Base-by-base conservation (phyloP, 2,797 vertebrate species). In the Neostethus bicornis region DNA sequence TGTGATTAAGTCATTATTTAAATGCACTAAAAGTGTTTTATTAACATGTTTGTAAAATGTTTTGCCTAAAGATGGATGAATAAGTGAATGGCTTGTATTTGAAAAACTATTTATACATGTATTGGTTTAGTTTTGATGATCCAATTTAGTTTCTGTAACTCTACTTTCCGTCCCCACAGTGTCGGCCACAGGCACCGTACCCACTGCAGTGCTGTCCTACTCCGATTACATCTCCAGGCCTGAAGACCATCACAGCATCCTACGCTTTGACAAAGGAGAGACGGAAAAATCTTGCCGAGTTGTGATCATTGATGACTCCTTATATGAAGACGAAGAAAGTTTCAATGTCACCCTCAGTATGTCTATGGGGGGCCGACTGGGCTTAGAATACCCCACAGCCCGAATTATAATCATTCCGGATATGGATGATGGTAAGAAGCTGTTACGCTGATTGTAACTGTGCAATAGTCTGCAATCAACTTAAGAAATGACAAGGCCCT, bases 201-300 rank as follows among this genome's bases (percentile, higher is more conserved):
- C 95, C 43, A 93, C 91, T 24, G 93, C 89, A 0, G 96, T 98
- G 11, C 90, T 98, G 49, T 98, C 96, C 47, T 98, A 95, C 79
- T 98, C 96, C 0, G 96, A 98, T 87, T 98, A 96, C 89, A 98
- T 98, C 83, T 96, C 96, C 38, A 87, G 95, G 61, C 90, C 94
- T 0, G 96, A 98, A 81, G 95, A 97, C 65, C 96, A 96, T 85
- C 92, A 81, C 88, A 96, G 96, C 16, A 3, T 96, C 29, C 61
- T 98, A 28, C 94, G 92, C 51, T 98, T 98, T 37, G 95, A 96
- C 86, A 94, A 90, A 75, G 95, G 90, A 0, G 94, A 98, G 77
- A 79, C 24, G 1, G 94, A 98, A 85, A 95, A 95, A 66, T 64
- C 61, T 37, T 98, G 96, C 66, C 92, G 94, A 0, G 64, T 98